A percentile compares a stretch with the other conserved stretches of the same genome.
phyloP scores from a whole-genome alignment of 2,888 invertebrate genomes.

The Pyrgus malvae region DNA sequence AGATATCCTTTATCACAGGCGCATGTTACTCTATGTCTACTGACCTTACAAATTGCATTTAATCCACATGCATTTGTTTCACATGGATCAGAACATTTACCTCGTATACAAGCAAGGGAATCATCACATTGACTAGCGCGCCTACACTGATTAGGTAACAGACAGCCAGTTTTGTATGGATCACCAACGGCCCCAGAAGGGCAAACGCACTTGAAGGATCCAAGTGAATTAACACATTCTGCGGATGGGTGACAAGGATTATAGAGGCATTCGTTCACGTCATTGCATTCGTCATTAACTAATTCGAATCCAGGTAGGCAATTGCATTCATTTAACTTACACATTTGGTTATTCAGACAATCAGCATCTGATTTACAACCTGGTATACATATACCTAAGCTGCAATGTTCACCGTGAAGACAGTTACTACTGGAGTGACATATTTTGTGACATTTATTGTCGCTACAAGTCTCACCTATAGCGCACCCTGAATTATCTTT shows the following conservation, averaged over 20 bases:
- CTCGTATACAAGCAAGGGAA: slow-evolving; percentile 87
- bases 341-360: slow-evolving; percentile 90
- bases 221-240: slow-evolving; percentile 89
- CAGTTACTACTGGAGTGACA: slow-evolving; percentile 96
- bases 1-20: slow-evolving; percentile 90
- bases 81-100: slow-evolving; percentile 92
- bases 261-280: slow-evolving; percentile 91
- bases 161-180: slow-evolving; percentile 86
- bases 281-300: slow-evolving; percentile 88
- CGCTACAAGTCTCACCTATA: slow-evolving; percentile 91
- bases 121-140: slow-evolving; percentile 88
- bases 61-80: slow-evolving; percentile 86
- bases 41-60: slow-evolving; percentile 88
- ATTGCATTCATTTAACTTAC: slow-evolving; percentile 87
- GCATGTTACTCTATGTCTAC: slow-evolving; percentile 87
- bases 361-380: slow-evolving; percentile 92
- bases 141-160: slow-evolving; percentile 88
- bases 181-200: slow-evolving; percentile 90
- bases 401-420: slow-evolving; percentile 93
- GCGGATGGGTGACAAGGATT: slow-evolving; percentile 91
- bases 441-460: slow-evolving; percentile 90
- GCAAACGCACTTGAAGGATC: slow-evolving; percentile 91
- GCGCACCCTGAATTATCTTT: slow-evolving; percentile 88
- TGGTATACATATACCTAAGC: slow-evolving; percentile 89
- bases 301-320: slow-evolving; percentile 89